These are phyloP conservation scores for Tor tambroides DNA, from an alignment of 2,113 vertebrate species.

Conservation along the genomic window DNA sequence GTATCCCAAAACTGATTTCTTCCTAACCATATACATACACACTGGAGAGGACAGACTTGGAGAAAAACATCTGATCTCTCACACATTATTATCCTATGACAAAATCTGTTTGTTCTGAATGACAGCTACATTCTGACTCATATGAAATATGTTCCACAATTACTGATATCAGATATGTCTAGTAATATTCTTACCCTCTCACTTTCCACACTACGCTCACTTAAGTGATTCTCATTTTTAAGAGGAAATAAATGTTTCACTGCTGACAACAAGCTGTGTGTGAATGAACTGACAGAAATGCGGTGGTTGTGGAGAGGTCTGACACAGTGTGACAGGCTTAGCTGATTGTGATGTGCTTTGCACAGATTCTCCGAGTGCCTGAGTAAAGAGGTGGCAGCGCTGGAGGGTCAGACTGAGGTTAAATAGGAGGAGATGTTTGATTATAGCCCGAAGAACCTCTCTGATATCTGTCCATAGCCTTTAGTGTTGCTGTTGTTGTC, in stretches of 20 bases:
- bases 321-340: constrained; percentile 9
- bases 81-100: background rate
- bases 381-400: constrained; percentile 15
- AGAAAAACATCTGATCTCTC: constrained; percentile 10
- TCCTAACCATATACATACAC: background rate
- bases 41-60: background rate
- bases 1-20: constrained; percentile 50
- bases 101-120: background rate
- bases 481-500: background rate
- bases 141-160: background rate
- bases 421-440: constrained; percentile 48
- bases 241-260: background rate
- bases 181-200: background rate
- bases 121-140: background rate
- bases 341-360: background rate
- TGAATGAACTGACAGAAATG: constrained; percentile 20
- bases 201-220: constrained; percentile 28
- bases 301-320: background rate
- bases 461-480: constrained; percentile 26
- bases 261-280: background rate
- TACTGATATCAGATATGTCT: background rate
- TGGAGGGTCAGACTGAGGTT: constrained; percentile 33
- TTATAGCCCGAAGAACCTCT: constrained; percentile 17
- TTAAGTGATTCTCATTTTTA: constrained; percentile 2
- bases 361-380: constrained; percentile 15